Base-by-base conservation (phyloP, 1,140 invertebrate genomes). In the Eriocheir sinensis region DNA sequence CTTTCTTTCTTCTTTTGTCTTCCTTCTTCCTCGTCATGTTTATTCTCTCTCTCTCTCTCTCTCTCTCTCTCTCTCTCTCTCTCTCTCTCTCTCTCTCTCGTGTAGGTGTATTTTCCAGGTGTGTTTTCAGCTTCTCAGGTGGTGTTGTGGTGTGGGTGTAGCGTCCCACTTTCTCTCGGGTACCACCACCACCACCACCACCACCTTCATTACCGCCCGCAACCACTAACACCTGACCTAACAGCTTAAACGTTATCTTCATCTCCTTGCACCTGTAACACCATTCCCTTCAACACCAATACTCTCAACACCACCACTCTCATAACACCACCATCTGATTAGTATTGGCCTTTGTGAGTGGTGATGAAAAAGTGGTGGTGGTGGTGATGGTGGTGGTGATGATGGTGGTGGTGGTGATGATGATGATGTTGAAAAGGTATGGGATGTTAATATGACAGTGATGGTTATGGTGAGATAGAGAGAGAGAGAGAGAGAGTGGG, bases 41-140 rank as follows among this genome's bases (percentile, higher is more conserved):
- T n/a, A n/a, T n/a, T n/a, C n/a, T 72, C 60, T 72, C 60, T 72
- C 60, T 72, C 60, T 72, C 60, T 86, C 83, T 86, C 40, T 86
- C 83, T 40, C 83, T 86, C 83, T 86, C 83, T 86, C 83, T 86
- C 83, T 86, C 83, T 86, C 83, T 86, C 83, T 86, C 9, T 83
- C 80, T 83, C 80, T 83, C 80, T 83, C 80, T 83, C 80, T 83
- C 80, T 83, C 80, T 83, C 80, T 83, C 80, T 6, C 27, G 15
- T 8, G 60, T n/a, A 21, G 60, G 27, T 12, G 60, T n/a, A 72
- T n/a, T n/a, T n/a, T n/a, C 60, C 60, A 72, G n/a, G n/a, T n/a
- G n/a, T n/a, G 27, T 72, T n/a, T 72, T n/a, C 60, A 72, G 60
- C 21, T 72, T 72, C 60, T 72, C 27, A 48, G 44, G 44, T 8